Percentiles rank a stretch among this genome's conserved stretches.
Conservation (phyloP, 2,113 vertebrate species). For the Meles meles region DNA sequence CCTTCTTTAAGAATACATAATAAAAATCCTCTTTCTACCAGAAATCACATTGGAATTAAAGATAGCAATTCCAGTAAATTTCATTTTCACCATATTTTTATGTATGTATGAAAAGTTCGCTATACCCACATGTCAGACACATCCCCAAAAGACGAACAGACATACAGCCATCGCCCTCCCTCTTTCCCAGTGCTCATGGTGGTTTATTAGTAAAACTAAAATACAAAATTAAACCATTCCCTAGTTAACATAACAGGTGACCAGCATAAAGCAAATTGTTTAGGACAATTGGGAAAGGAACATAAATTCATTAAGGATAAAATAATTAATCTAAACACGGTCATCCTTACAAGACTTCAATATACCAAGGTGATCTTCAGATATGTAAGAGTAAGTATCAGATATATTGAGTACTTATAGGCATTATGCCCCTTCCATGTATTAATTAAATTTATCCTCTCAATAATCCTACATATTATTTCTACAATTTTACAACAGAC, state of each 20-base stretch:
- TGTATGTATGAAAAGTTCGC: not conserved
- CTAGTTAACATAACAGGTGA: not conserved
- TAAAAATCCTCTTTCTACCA: not conserved
- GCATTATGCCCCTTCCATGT: not conserved
- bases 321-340: not conserved
- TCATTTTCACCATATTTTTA: not conserved
- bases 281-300: not conserved
- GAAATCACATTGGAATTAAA: not conserved
- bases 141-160: not conserved
- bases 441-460: not conserved
- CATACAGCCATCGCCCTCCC: not conserved
- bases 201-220: not conserved
- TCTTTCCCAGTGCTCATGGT: not conserved
- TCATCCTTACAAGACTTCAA: not conserved
- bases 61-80: not conserved
- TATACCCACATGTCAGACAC: not conserved
- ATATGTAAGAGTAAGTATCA: not conserved
- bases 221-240: not conserved
- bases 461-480: not conserved
- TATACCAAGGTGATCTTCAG: not conserved
- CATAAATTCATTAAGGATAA: not conserved
- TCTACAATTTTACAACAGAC: not conserved
- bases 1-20: not conserved
- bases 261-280: not conserved
- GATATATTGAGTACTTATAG: not conserved